phyloP scores from a whole-genome alignment of 2,888 invertebrate genomes.

The Melinopterus prodromus region DNA sequence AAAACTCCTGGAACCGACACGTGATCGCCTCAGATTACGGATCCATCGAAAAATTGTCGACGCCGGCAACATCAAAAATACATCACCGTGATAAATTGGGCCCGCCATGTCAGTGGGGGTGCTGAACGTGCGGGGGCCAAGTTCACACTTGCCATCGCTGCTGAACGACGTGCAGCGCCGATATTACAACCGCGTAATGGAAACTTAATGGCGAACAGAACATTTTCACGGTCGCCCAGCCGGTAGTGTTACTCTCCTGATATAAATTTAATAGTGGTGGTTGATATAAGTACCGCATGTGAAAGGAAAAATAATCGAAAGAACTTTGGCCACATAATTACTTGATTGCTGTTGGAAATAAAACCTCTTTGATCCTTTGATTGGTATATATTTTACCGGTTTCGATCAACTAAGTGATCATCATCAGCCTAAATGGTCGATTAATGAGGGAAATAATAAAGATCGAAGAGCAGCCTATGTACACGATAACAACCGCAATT shows the following conservation, averaged over 20 bases:
- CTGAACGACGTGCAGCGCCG: background rate
- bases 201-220: background rate
- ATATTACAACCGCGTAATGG: background rate
- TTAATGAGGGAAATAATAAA: too few relatives aligned
- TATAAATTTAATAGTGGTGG: background rate
- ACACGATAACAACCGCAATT: too few relatives aligned
- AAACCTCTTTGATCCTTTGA: too few relatives aligned
- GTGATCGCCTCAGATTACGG: background rate
- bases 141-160: background rate
- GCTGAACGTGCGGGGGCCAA: background rate
- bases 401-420: too few relatives aligned
- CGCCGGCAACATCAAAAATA: background rate
- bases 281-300: background rate
- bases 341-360: too few relatives aligned
- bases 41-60: background rate
- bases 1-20: background rate
- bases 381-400: too few relatives aligned
- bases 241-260: background rate
- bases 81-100: background rate
- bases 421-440: too few relatives aligned
- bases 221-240: background rate
- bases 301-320: too few relatives aligned
- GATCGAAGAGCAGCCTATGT: too few relatives aligned
- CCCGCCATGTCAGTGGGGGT: background rate
- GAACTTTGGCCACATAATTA: too few relatives aligned